Base-by-base conservation (phyloP, 2,888 invertebrate species). In the Calephelis perditalis region DNA sequence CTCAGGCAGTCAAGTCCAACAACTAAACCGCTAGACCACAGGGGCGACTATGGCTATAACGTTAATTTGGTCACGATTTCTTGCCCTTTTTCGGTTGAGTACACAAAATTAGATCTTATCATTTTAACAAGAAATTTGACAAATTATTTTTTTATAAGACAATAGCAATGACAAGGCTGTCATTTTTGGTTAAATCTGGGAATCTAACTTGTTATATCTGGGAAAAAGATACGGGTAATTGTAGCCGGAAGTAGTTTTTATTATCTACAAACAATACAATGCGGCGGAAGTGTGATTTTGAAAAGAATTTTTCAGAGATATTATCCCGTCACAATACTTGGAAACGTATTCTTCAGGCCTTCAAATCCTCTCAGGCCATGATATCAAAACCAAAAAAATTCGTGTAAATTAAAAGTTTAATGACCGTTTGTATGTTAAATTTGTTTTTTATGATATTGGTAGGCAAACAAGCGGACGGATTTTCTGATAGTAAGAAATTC, bases 271-370 rank as follows among this genome's bases (percentile, higher is more conserved):
- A 62, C 43, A 57, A 67, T 67, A 79, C 80, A 82, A 82, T 79
- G 70, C 67, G 71, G 68, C 76, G 80, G 80, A 81, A 79, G 72
- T 69, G 62, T 65, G 63, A 62, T 73, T 71, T 62, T 62, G 62
- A 65, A 57, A 47, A 69, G 69, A 67, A 71, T 67, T 67, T 63
- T 69, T 69, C 77, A 78, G 77, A 77, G 75, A 75, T 78, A 76
- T 77, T 26, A 52, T 52, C 52, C 76, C 77, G 73, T 62, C 72
- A 80, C 78, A 81, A 79, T 78, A 65, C 70, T 63, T 69, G 63
- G 68, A 71, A 67, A 66, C 60, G 4, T 26, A 26, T 3, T 26
- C 26, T 26, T 26, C 26, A 3, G 26, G 26, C 26, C 26, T 26
- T 26, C 26, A 26, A 26, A 57, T 62, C 58, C 62, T 67, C 69